phyloP scores from a whole-genome alignment of 1,140 invertebrate species.

The Cryptotermes secundus region DNA sequence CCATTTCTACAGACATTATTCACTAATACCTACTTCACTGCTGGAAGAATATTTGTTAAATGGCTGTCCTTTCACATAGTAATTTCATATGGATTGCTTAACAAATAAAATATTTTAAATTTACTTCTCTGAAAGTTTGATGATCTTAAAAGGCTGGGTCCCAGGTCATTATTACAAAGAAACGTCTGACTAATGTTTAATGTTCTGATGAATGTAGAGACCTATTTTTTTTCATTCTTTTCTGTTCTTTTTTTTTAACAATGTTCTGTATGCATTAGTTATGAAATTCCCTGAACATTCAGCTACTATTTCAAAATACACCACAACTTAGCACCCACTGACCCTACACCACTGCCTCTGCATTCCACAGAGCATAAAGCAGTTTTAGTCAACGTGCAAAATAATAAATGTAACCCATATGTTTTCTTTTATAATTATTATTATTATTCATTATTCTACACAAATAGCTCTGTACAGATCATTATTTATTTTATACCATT shows the following conservation, averaged over 20 bases:
- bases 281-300: slow-evolving; percentile 34
- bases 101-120: neutral
- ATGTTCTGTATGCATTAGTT: slow-evolving; percentile 23
- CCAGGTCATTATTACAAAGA: slow-evolving; percentile 18
- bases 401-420: slow-evolving; percentile 33
- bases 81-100: neutral
- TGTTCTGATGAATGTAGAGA: neutral
- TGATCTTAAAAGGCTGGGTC: neutral
- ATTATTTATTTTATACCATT: slow-evolving; percentile 35
- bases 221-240: slow-evolving; percentile 22
- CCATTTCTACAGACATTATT: neutral
- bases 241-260: slow-evolving; percentile 21
- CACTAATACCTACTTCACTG: neutral
- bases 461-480: slow-evolving; percentile 35
- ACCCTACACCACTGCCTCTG: neutral
- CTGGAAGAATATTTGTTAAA: neutral
- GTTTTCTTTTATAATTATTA: slow-evolving; percentile 30
- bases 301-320: slow-evolving; percentile 20
- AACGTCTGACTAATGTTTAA: neutral
- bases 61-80: neutral
- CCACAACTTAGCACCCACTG: slow-evolving; percentile 3
- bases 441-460: slow-evolving; percentile 37
- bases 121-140: neutral
- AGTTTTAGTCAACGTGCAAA: slow-evolving; percentile 33
- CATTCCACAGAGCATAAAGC: slow-evolving; percentile 29